Conservation (phyloP, 2,113 vertebrate genomes). For the Sylvia atricapilla region DNA sequence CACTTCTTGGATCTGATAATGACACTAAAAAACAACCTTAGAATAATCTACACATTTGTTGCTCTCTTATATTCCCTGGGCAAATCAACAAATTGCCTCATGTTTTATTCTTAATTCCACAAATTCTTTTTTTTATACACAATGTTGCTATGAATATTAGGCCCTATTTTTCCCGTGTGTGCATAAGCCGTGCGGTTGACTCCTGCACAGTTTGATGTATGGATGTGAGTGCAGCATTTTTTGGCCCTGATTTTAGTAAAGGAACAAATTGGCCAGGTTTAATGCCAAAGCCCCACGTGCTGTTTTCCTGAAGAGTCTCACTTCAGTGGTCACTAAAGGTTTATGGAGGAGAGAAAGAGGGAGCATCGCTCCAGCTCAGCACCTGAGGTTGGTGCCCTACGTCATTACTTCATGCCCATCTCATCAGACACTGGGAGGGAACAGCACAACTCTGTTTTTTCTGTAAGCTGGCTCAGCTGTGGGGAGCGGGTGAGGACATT, state of each 20-base stretch:
- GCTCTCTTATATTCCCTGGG: background rate
- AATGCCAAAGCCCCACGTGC: background rate
- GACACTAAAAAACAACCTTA: slow-evolving; percentile 32
- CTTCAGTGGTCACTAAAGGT: background rate
- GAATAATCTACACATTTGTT: slow-evolving; percentile 40
- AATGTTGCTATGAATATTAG: background rate
- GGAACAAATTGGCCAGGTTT: background rate
- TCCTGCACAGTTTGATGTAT: background rate
- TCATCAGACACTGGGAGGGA: background rate
- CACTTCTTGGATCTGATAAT: slow-evolving; percentile 34
- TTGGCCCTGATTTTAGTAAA: background rate
- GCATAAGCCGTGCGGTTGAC: background rate
- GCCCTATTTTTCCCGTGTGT: background rate
- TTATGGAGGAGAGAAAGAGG: background rate
- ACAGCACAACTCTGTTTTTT: background rate
- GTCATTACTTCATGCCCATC: background rate
- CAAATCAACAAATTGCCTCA: slow-evolving; percentile 57
- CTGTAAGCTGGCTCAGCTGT: fast-evolving
- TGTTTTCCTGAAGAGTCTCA: background rate
- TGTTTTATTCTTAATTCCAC: slow-evolving; percentile 61
- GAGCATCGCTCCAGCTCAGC: background rate
- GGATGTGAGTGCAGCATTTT: background rate
- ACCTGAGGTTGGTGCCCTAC: background rate
- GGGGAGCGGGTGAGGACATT: background rate
- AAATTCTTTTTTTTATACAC: slow-evolving; percentile 11